These are phyloP conservation scores for Macrotrachela quadricornifera DNA, from an alignment of 1,140 invertebrate genomes.

Conservation along the genomic window DNA sequence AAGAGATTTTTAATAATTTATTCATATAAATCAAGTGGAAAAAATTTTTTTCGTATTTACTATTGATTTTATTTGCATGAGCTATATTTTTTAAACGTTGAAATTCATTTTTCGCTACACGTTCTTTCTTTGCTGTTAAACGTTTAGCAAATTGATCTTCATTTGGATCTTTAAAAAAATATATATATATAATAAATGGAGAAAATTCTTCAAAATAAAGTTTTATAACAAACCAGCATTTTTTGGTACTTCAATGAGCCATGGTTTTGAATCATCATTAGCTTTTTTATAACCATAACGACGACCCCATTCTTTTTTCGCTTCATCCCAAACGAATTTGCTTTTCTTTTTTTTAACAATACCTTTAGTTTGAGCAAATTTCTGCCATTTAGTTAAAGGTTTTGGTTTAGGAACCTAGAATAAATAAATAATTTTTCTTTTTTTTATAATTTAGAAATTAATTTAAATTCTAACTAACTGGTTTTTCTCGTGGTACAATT, in stretches of 20 bases:
- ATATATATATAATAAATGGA: too few species aligned
- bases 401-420: slow-evolving; percentile 45
- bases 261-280: slow-evolving; percentile 52
- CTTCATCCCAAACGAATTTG: slow-evolving; percentile 68
- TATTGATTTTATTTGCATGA: slow-evolving; percentile 18
- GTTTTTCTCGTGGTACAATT: slow-evolving; percentile 58
- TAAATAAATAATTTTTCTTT: too few species aligned
- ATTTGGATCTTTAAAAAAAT: slow-evolving; percentile 59
- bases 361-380: slow-evolving; percentile 78
- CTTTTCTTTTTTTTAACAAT: slow-evolving; percentile 60
- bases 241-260: slow-evolving; percentile 64
- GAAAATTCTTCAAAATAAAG: too few species aligned
- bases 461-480: slow-evolving; percentile 33
- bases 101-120: slow-evolving; percentile 78
- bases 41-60: too few species aligned
- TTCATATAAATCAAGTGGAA: too few species aligned
- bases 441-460: too few species aligned
- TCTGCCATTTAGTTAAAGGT: slow-evolving; percentile 73
- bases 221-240: slow-evolving; percentile 30
- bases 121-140: slow-evolving; percentile 55
- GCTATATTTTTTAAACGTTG: slow-evolving; percentile 78
- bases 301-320: slow-evolving; percentile 69
- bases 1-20: too few species aligned
- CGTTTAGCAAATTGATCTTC: slow-evolving; percentile 68
- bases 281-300: slow-evolving; percentile 54